These are phyloP conservation scores for Paragorgia papillata DNA, from an alignment of 92 coral and sea anemone species.

Conservation along the genomic window DNA sequence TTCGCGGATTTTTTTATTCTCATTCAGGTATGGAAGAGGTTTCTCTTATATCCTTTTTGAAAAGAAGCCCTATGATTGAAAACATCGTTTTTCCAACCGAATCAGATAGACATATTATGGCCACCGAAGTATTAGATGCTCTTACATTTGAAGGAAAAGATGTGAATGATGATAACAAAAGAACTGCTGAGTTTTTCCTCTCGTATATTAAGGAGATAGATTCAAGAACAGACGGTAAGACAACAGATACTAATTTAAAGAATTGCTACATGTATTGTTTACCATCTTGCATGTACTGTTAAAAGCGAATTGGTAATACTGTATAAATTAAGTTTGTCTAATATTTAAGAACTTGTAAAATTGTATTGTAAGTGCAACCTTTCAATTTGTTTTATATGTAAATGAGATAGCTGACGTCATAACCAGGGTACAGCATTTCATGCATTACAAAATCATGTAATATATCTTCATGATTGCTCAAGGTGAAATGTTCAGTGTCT, in stretches of 20 bases:
- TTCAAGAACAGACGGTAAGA: not conserved
- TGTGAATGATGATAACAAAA: conserved; percentile 2
- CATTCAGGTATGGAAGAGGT: conserved; percentile 36
- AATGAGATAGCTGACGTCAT: no score
- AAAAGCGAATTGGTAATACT: not conserved
- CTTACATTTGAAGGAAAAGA: conserved; percentile 11
- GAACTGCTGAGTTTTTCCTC: conserved; percentile 6
- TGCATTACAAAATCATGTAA: no score
- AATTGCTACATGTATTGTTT: not conserved
- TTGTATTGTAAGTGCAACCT: no score
- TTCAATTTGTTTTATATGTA: no score
- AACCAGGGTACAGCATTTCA: no score
- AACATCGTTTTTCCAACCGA: not conserved
- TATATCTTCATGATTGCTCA: no score
- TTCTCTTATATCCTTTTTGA: conserved; percentile 19
- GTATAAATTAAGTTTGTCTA: no score
- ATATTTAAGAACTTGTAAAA: no score
- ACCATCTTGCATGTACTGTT: no score
- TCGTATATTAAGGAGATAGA: conserved; percentile 10
- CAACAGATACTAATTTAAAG: not conserved
- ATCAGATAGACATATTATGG: not conserved
- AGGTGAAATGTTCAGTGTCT: no score
- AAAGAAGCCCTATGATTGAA: not conserved
- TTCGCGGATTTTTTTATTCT: no score
- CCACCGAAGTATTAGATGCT: not conserved